Base-by-base conservation (phyloP, 2,797 vertebrate species). In the Hephaestus fuliginosus region DNA sequence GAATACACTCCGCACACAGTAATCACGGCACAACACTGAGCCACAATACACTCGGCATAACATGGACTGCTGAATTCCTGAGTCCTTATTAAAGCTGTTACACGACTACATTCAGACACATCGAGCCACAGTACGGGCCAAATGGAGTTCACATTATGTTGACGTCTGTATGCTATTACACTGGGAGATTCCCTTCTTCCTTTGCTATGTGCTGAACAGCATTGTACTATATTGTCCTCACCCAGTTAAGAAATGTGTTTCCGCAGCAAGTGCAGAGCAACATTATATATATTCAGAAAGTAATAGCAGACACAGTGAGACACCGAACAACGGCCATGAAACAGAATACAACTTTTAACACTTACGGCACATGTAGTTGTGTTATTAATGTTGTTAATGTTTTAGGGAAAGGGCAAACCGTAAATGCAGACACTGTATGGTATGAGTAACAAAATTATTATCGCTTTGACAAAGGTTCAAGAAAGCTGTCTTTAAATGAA, bases 41-140 rank as follows among this genome's bases (percentile, higher is more conserved):
- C 15, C 28, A 15, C 52, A 53, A 70, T n/a, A 49, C 44, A 62
- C 62, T 60, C 43, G 6, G n/a, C 12, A 73, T 6, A 17, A 25
- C 57, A 36, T 10, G 3, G 52, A 0, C 43, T 5, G 46, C 57
- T 66, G 64, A 25, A n/a, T 46, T 46, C 66, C 18, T 62, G 18
- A 63, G 43, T 64, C 72, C 69, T 49, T 63, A 17, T 78, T 75
- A 33, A 70, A 74, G 65, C 22, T 64, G 39, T 41, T 46, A 20
- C 7, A 72, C 15, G 6, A 39, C 20, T 67, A 36, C 3, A 68
- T 69, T 64, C 20, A 76, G 70, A 80, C 10, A 44, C 36, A 44
- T 70, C 20, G 17, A 68, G 28, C 43, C 0, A 4, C 63, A 53
- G 41, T 13, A 20, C 0, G 30, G 20, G 51, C 28, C 20, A 61